These are phyloP conservation scores for Trachelus tabidus DNA, from an alignment of 2,888 invertebrate genomes.

Conservation along the genomic window DNA sequence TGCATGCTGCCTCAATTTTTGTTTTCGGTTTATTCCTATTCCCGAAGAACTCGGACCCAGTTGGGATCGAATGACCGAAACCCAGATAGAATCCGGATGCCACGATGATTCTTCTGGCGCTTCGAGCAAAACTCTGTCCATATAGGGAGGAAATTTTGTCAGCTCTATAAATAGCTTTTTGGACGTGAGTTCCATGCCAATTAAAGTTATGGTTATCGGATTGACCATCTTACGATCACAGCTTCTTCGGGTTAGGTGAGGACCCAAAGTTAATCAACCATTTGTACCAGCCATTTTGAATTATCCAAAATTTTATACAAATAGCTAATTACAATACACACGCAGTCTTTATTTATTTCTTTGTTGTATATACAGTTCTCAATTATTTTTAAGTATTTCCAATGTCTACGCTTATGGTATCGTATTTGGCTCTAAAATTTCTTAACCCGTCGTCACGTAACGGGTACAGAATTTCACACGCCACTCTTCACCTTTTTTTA, in stretches of 20 bases:
- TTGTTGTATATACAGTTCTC: neutral
- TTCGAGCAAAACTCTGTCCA: conserved; percentile 14
- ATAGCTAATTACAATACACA: no score
- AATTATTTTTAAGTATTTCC: neutral
- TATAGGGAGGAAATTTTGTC: conserved; percentile 21
- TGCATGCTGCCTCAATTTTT: neutral
- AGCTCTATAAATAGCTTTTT: conserved; percentile 18
- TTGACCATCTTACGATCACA: neutral
- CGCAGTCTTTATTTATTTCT: no score
- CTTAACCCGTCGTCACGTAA: neutral
- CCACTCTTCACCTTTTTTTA: neutral
- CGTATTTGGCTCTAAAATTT: neutral
- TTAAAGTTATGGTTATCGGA: neutral
- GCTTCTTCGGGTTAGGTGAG: neutral
- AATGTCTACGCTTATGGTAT: neutral
- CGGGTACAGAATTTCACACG: neutral
- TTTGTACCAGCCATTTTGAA: neutral
- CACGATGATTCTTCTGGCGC: conserved; percentile 7
- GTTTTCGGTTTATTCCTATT: neutral
- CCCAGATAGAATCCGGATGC: conserved; percentile 18
- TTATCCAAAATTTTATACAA: neutral
- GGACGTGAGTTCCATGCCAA: neutral
- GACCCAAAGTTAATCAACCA: neutral
- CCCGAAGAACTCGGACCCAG: neutral
- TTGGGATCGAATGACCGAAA: neutral